Evolutionary conservation across 2,797 vertebrate genomes (phyloP), one percentile per base, ranked within the genome.

Genomic region (Eulemur coronatus): DNA sequence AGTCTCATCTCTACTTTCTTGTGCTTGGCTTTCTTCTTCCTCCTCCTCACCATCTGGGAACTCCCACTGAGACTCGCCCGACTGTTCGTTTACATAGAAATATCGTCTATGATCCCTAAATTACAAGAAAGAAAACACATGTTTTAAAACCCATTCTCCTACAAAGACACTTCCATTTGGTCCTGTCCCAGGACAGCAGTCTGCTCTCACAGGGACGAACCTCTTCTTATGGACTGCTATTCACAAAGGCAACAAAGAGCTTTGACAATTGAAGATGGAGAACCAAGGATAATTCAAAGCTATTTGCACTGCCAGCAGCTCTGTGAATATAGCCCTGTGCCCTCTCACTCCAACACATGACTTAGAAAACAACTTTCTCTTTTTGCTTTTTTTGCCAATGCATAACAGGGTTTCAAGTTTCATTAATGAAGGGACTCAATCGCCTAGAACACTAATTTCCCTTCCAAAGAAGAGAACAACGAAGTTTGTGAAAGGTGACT

Each of bases 51-150:
- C 99, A 50, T 99, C 99, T 80, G 99, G 99, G 97, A 99, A 99
- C 97, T 99, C 99, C 99, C 99, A 99, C 91, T 99, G 99, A 72
- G 99, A 99, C 97, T 99, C 99, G 98, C 98, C 99, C 81, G 99
- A 99, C 98, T 99, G 99, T 98, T 99, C 99, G 97, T 99, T 99
- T 99, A 99, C 99, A 99, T 99, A 99, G 99, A 99, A 99, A 99
- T 99, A 99, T 88, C 99, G 99, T 98, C 99, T 99, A 99, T 99
- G 99, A 99, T 99, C 99, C 99, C 99, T 99, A 99, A 98, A 99
- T 98, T 98, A 99, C 99, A 99, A 99, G 99, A 99, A 99, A 99
- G 99, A 99, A 99, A 99, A 99, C 98, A 99, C 95, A 98, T 82
- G 84, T 97, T 98, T 98, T 97, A 98, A 97, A 93, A 97, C 93